Evolutionary conservation across 2,113 vertebrate genomes (phyloP), one percentile per base, ranked within the genome.

Genomic region (Myrmecobius fasciatus): DNA sequence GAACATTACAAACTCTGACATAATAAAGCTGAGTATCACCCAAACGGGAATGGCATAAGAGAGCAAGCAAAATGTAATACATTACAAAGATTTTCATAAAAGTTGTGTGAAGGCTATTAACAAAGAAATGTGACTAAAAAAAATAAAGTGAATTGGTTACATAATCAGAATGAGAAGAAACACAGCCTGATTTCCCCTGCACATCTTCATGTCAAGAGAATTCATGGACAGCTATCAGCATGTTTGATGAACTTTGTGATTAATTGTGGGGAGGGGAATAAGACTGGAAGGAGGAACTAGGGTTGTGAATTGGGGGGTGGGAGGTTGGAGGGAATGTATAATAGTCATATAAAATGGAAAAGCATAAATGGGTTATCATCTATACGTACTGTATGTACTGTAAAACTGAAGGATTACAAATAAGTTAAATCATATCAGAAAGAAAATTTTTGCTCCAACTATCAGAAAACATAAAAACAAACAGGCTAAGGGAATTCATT

Each of bases 331-430:
- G 36, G 20, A 53, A 43, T 43, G 7, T 43, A 24, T n/a, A 83
- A 75, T 75, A 75, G 31, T 83, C 7, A 83, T 0, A 43, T n/a
- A 43, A 20, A n/a, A 43, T 83, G n/a, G 20, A n/a, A 60, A 51
- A 25, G 46, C 10, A 53, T n/a, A n/a, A 1, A 11, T 83, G 91
- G 46, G 52, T 92, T 53, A 25, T 6, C 46, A 83, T 14, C 12
- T 92, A 11, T 20, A 75, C 54, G 90, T 46, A 75, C 46, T 28
- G 91, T 90, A 75, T 67, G 90, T 46, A 75, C 46, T 28, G 91
- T 90, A 53, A 94, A 46, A 25, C 24, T 89, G 1, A 17, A 9
- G 95, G 92, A 96, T 51, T 31, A 93, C 95, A 95, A 95, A 36
- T 26, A 89, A 91, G 94, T 22, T 49, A 48, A 67, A 91, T 54